Percentiles rank a stretch among this genome's conserved stretches.
Conservation (phyloP, 2,113 vertebrate genomes). For the Gymnarchus niloticus region DNA sequence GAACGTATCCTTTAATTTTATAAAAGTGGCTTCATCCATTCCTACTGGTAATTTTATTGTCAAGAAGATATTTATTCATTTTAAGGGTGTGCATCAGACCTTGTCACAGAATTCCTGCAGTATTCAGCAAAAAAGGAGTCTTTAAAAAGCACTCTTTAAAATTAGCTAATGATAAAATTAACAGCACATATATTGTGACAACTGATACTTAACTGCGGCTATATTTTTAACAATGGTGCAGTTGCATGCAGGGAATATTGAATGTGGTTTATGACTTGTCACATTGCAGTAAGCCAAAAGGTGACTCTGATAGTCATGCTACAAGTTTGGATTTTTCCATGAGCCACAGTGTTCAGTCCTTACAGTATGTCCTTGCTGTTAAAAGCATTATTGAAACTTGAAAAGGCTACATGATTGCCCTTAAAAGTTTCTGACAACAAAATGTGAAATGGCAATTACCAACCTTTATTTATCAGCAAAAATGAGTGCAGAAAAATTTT, state of each 20-base stretch:
- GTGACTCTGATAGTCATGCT: not conserved
- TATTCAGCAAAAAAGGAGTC: not conserved
- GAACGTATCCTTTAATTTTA: not conserved
- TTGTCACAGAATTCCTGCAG: not conserved
- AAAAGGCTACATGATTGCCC: not conserved
- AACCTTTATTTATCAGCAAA: not conserved
- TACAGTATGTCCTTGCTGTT: not conserved
- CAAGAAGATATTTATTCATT: not conserved
- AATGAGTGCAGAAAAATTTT: slow-evolving; percentile 39
- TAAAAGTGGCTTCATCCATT: not conserved
- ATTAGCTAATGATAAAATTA: not conserved
- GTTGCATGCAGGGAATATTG: not conserved
- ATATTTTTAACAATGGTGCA: not conserved
- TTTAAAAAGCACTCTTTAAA: not conserved
- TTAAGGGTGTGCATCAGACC: not conserved
- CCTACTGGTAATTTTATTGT: not conserved
- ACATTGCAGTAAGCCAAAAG: not conserved
- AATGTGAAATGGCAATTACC: not conserved
- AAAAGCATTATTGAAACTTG: not conserved
- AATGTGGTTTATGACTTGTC: not conserved
- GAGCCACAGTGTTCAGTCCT: not conserved
- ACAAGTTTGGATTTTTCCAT: not conserved
- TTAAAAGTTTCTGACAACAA: not conserved
- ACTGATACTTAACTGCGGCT: not conserved
- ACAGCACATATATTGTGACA: not conserved